Conservation (phyloP, 2,797 vertebrate genomes). For the Podarcis siculus region DNA sequence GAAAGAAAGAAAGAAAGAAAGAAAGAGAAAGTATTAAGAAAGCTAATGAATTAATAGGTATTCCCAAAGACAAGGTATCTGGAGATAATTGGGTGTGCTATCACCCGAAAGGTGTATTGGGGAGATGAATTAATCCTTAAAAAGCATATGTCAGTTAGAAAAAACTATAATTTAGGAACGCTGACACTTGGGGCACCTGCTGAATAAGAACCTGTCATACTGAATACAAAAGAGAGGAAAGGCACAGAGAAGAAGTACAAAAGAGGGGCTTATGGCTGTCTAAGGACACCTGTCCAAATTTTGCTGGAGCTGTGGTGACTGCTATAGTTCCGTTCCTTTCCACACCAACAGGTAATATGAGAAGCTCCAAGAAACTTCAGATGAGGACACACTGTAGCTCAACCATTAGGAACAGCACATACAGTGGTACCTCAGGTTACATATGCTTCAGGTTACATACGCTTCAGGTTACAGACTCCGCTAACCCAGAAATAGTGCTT, state of each 20-base stretch:
- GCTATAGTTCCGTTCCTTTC: background rate
- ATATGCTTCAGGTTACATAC: too few species aligned
- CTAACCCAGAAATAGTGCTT: too few species aligned
- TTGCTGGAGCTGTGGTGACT: background rate
- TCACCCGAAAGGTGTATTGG: background rate
- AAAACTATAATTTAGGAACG: background rate
- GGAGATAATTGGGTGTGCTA: background rate
- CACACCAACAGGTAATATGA: background rate
- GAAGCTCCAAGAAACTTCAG: background rate
- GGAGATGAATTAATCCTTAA: background rate
- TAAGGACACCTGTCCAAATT: background rate
- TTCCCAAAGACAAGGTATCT: slow-evolving; percentile 18
- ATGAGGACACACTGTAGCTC: background rate
- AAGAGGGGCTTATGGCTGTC: background rate
- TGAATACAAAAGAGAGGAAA: background rate
- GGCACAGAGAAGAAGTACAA: background rate
- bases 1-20: background rate
- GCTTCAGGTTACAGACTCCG: too few species aligned
- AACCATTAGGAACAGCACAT: too few species aligned
- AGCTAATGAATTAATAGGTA: slow-evolving; percentile 2
- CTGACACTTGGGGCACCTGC: background rate
- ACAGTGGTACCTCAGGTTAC: too few species aligned
- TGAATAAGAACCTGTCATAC: background rate
- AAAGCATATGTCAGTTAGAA: slow-evolving; percentile 1
- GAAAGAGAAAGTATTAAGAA: background rate